These are phyloP conservation scores for Cyrtorhinus lividipennis DNA, from an alignment of 1,140 invertebrate species.

Conservation along the genomic window DNA sequence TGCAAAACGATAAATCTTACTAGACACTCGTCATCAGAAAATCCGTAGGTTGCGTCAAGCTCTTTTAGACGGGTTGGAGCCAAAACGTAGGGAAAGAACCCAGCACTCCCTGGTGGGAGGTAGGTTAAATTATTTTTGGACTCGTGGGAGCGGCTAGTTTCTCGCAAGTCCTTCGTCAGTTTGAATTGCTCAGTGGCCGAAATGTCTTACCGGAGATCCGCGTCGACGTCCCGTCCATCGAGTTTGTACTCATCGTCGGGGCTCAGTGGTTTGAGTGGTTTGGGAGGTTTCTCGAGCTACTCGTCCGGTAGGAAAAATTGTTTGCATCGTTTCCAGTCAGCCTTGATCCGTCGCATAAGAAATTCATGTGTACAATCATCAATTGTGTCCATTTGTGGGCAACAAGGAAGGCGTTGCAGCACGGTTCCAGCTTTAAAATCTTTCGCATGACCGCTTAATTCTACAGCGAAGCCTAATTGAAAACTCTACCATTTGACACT, in stretches of 20 bases:
- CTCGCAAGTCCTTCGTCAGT: background rate
- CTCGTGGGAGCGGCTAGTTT: background rate
- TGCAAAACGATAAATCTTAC: too few species aligned
- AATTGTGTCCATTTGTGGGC: too few species aligned
- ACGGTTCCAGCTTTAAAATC: too few species aligned
- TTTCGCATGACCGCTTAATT: too few species aligned
- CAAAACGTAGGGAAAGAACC: too few species aligned
- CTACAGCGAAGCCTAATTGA: too few species aligned
- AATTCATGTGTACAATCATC: too few species aligned
- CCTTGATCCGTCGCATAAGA: too few species aligned
- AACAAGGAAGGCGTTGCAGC: too few species aligned
- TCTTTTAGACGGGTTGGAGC: background rate
- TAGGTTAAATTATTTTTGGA: background rate
- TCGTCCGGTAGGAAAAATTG: background rate
- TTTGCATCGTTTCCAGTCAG: background rate
- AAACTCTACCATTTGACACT: too few species aligned
- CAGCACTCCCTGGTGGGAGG: background rate
- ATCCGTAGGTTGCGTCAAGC: background rate
- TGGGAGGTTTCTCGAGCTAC: background rate
- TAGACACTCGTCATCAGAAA: too few species aligned
- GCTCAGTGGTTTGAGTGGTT: constrained; percentile 4
- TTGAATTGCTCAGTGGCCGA: background rate
- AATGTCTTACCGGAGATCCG: constrained; percentile 3
- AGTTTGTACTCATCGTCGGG: constrained; percentile 18
- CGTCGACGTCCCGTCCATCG: constrained; percentile 13